phyloP scores from a whole-genome alignment of 2,113 vertebrate genomes.

The Protobothrops flavoviridis region DNA sequence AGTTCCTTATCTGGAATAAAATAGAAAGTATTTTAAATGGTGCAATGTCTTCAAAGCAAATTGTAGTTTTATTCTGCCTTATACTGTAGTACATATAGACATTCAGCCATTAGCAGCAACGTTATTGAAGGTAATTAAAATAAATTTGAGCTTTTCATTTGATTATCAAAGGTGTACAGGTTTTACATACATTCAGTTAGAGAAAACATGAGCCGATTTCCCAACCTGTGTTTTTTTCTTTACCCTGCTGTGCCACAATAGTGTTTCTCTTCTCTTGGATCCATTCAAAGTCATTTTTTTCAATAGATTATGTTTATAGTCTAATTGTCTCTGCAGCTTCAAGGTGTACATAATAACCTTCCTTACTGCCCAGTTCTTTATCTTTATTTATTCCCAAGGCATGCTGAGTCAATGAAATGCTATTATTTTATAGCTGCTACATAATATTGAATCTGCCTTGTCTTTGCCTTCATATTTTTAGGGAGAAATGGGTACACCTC shows the following conservation, averaged over 20 bases:
- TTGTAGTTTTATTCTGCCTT: background rate
- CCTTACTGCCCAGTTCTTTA: background rate
- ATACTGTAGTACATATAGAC: background rate
- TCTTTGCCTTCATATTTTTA: background rate
- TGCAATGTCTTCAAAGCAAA: constrained; percentile 9
- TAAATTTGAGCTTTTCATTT: background rate
- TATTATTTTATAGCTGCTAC: background rate
- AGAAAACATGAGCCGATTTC: background rate
- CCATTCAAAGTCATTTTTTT: background rate
- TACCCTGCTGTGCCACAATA: background rate
- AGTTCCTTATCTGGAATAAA: background rate
- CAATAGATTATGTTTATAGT: background rate
- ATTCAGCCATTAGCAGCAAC: background rate
- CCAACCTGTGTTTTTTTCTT: background rate
- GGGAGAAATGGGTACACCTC: background rate
- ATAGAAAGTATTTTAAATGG: background rate
- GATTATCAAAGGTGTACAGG: background rate
- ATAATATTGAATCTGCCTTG: background rate
- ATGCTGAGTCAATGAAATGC: background rate
- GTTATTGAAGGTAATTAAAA: background rate
- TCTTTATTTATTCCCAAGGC: no score
- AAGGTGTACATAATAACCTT: background rate
- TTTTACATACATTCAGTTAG: background rate
- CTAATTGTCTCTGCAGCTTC: background rate
- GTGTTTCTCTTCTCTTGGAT: background rate